Evolutionary conservation across 2,113 vertebrate species (phyloP), one percentile per base, ranked within the genome.

Genomic region (Verasper variegatus): DNA sequence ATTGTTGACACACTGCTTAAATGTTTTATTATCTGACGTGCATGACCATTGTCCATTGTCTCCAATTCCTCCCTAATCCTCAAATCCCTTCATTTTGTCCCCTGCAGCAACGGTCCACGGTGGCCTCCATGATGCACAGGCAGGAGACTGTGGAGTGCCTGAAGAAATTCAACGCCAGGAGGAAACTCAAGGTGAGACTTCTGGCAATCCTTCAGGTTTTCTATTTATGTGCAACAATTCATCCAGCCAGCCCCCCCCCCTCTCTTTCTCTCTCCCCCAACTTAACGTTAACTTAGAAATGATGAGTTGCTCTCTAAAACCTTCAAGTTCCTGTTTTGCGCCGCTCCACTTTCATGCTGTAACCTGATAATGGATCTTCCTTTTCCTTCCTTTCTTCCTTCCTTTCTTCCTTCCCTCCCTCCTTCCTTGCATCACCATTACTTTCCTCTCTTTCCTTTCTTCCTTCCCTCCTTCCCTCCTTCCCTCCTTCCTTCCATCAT

Each of bases 121-220:
- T 99, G 82, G 98, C 98, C 40, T 99, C 98, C 74, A 98, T 99
- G 97, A 99, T 99, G 97, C 98, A 99, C 95, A 96, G 97, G 76
- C 97, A 99, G 93, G 97, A 99, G 91, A 99, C 97, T 61, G 98
- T 99, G 80, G 98, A 99, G 89, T 99, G 98, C 92, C 93, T 99
- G 95, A 98, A 99, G 95, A 98, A 99, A 91, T 99, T 99, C 88
- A 99, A 99, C 24, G 97, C 97, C 66, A 95, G 97, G 88, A 96
- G 97, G 87, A 99, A 99, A 95, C 91, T 99, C 68, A 99, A 99
- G 96, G 98, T 98, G 77, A 88, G 66, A 35, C 23, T 20, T 74
- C 52, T 84, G 73, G 56, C 63, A 64, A 49, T 78, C 65, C 27
- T 21, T 71, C 54, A 57, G 68, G 12, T 24, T 52, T 80, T 88